phyloP scores from a whole-genome alignment of 2,113 vertebrate species.

The Cardinalis cardinalis region DNA sequence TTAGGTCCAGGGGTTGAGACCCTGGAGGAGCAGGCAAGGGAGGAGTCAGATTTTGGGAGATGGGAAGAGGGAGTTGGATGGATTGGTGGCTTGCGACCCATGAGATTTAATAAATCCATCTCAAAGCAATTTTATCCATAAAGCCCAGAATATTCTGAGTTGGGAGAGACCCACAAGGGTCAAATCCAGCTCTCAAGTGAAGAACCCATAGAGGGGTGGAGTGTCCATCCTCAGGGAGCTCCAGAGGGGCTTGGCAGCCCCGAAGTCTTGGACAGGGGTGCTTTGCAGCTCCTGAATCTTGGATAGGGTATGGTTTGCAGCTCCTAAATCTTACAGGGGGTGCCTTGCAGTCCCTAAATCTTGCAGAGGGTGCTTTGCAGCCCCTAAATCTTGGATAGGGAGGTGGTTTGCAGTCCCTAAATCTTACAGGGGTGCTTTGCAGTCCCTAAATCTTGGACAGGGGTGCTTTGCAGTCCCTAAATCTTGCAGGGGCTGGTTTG shows the following conservation, averaged over 20 bases:
- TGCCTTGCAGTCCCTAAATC: not conserved
- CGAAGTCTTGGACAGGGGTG: no score
- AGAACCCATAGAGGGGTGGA: rapidly evolving
- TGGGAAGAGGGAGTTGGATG: not conserved
- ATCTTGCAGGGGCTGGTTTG: not conserved
- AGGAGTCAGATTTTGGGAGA: not conserved
- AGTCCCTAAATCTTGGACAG: no score
- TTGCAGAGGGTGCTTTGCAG: not conserved
- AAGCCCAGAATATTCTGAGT: rapidly evolving
- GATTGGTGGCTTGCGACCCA: not conserved
- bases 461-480: not conserved
- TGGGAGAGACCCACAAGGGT: not conserved
- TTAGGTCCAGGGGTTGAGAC: not conserved
- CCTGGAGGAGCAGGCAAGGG: not conserved
- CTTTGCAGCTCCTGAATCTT: not conserved
- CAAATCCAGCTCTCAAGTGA: not conserved
- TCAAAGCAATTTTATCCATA: not conserved
- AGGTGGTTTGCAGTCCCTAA: not conserved
- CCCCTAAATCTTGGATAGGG: no score
- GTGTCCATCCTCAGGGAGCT: not conserved
- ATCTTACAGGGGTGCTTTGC: no score
- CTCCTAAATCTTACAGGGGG: rapidly evolving
- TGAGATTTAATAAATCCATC: not conserved
- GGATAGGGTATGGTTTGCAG: not conserved
- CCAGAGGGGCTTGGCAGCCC: not conserved